These are phyloP conservation scores for Phrynocephalus forsythii DNA, from an alignment of 2,797 vertebrate genomes.

Conservation along the genomic window DNA sequence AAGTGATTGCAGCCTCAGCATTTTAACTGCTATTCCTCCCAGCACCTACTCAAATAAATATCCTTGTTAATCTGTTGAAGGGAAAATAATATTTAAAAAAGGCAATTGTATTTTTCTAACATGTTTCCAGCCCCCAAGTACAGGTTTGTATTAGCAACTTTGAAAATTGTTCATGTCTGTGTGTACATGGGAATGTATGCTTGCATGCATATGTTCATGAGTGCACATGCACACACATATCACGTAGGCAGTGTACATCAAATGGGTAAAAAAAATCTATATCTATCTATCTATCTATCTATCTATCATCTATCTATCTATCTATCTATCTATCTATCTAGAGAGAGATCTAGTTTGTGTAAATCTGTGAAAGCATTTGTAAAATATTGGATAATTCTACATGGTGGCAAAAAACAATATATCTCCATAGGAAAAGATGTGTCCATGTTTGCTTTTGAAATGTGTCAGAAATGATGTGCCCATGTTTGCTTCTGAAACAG, in stretches of 20 bases:
- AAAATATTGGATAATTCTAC: not conserved
- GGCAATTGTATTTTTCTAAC: not conserved
- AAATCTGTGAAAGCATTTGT: not conserved
- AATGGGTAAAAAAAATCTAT: not conserved
- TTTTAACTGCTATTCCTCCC: not conserved
- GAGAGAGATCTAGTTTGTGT: not conserved
- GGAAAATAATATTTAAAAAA: no score
- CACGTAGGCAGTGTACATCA: not conserved
- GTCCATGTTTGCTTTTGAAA: not conserved
- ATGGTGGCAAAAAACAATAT: not conserved
- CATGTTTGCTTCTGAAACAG: not conserved
- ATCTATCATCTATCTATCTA: no score
- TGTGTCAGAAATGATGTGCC: not conserved
- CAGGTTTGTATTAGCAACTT: constrained; percentile 12
- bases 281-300: no score
- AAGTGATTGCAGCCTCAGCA: not conserved
- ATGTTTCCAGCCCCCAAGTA: fast-evolving
- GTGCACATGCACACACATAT: no score
- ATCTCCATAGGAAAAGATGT: not conserved
- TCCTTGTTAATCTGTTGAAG: no score
- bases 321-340: no score
- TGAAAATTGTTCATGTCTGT: not conserved
- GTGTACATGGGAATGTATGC: no score
- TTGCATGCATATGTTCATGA: not conserved
- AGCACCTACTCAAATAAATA: no score